Percentiles rank a stretch among this genome's conserved stretches.
These are phyloP conservation scores for Gastracanthus pulcherrimus DNA, from an alignment of 2,888 invertebrate species.

Conservation along the genomic window DNA sequence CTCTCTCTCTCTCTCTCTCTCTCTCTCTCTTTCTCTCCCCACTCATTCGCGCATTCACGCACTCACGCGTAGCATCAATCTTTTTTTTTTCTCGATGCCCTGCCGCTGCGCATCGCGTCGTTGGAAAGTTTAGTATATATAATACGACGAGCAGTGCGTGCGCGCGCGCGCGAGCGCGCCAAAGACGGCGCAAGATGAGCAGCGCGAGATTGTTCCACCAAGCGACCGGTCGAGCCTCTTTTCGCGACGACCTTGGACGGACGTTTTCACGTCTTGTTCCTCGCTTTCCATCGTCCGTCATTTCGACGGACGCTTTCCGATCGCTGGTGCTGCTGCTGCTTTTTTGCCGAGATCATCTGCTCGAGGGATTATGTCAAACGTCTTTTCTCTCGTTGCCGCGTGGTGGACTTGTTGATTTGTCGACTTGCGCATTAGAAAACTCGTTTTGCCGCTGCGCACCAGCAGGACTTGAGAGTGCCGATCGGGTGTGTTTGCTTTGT, in stretches of 20 bases:
- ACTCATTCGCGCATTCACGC: neutral
- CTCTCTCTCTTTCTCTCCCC: neutral
- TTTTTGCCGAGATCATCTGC: conserved; percentile 3
- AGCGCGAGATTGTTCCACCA: conserved; percentile 47
- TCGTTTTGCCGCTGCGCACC: neutral
- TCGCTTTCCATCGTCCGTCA: conserved; percentile 57
- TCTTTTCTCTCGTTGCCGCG: conserved; percentile 42
- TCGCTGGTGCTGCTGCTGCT: neutral
- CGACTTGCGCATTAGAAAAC: conserved; percentile 45
- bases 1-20: too few relatives aligned
- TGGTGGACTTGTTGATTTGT: conserved; percentile 28
- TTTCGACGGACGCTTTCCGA: conserved; percentile 39
- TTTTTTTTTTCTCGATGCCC: too few relatives aligned
- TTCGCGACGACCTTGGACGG: conserved; percentile 40
- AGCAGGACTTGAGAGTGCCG: neutral
- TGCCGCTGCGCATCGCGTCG: neutral
- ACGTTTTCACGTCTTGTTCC: conserved; percentile 26
- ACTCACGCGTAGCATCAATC: neutral
- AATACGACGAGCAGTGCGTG: too few relatives aligned
- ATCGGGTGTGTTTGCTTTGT: too few relatives aligned
- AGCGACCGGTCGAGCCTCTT: conserved; percentile 46
- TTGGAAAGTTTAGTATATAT: conserved; percentile 48
- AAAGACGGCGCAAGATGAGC: too few relatives aligned
- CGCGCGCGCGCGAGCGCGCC: neutral
- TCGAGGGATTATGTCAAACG: conserved; percentile 53